Base-by-base conservation (phyloP, 2,797 vertebrate genomes). In the Rhabdomys pumilio region DNA sequence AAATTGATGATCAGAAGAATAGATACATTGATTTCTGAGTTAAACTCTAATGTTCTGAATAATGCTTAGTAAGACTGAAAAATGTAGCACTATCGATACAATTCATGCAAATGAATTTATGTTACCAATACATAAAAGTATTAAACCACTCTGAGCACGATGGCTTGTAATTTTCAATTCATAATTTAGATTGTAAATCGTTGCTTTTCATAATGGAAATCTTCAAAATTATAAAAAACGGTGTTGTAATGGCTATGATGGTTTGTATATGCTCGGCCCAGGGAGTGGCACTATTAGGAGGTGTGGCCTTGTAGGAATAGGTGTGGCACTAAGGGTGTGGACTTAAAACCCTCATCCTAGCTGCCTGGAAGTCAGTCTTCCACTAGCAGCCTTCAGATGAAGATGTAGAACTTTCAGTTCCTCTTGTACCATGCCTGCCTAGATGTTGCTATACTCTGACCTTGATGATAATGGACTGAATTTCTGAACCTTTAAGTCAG, bases 201-300 rank as follows among this genome's bases (percentile, higher is more conserved):
- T 73, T 77, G 31, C 17, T 95, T 76, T 93, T 55, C 34, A 89
- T 92, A 65, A 10, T 87, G 17, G 12, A 95, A 86, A 75, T 4
- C 34, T 93, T 92, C n/a, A 79, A 86, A 90, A 93, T 53, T 84
- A 95, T 96, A n/a, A 96, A 80, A 96, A 38, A 65, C 14, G 90
- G 88, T 20, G 47, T 65, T 63, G 59, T 44, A 26, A 44, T 63
- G 17, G 29, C 50, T 50, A 10, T 50, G 50, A 50, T 50, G 10
- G 50, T 50, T 50, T 50, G 50, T 50, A 50, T 50, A 50, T 50
- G 50, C 50, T 50, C 9, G 10, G 10, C 50, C 50, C 50, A 50
- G 50, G 50, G 50, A 50, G 50, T 50, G 50, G 50, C 50, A 50
- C 50, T 50, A 50, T 50, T 50, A 50, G 50, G 50, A 50, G 8